Conservation (phyloP, 1,140 invertebrate genomes). For the Chironomus tepperi region DNA sequence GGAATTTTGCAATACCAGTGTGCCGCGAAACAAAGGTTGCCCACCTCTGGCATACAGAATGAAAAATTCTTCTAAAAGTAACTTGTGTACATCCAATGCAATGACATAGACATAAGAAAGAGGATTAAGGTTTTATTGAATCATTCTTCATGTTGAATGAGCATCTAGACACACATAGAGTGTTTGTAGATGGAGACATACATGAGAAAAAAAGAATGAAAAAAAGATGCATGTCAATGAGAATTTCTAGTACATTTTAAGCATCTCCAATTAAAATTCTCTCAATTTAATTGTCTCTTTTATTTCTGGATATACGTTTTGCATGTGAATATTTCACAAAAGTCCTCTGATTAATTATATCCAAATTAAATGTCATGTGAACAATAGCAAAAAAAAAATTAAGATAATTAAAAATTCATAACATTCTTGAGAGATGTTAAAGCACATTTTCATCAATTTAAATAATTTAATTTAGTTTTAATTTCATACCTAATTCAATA, state of each 20-base stretch:
- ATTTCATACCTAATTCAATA: no score
- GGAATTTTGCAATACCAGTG: no score
- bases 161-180: background rate
- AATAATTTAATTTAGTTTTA: no score
- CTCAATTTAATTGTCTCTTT: background rate
- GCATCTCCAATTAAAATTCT: slow-evolving; percentile 8
- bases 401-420: background rate
- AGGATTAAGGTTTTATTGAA: no score
- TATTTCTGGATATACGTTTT: background rate
- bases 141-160: background rate
- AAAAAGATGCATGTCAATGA: background rate
- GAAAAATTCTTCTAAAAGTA: no score
- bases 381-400: background rate
- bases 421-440: no score
- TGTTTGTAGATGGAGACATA: background rate
- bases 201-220: background rate
- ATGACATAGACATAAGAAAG: no score
- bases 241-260: background rate
- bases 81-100: no score
- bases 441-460: no score
- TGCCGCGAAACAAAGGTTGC: no score
- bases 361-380: slow-evolving; percentile 8
- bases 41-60: no score
- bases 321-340: background rate
- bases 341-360: background rate